These are phyloP conservation scores for Fringilla coelebs DNA, from an alignment of 2,797 vertebrate species.

Conservation along the genomic window DNA sequence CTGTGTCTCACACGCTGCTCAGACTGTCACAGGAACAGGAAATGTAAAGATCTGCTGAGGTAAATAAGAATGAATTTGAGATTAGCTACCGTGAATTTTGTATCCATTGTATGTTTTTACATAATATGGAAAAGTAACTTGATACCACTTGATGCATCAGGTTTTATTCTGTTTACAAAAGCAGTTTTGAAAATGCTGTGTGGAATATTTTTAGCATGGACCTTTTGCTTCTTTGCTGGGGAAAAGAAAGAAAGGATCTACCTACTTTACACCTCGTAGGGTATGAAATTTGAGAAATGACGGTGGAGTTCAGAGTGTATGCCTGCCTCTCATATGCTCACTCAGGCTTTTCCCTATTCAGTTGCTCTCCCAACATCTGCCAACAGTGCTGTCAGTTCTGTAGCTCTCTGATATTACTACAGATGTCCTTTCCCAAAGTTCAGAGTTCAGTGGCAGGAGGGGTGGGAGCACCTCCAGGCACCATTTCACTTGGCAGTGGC, in stretches of 20 bases:
- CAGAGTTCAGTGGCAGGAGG: neutral
- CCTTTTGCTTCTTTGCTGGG: neutral
- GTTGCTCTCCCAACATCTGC: neutral
- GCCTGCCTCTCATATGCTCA: neutral
- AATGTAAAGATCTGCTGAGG: neutral
- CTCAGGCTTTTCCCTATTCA: neutral
- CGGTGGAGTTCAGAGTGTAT: neutral
- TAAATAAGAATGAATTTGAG: neutral
- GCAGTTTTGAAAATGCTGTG: neutral
- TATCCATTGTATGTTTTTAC: neutral
- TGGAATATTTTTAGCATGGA: neutral
- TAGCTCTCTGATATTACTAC: neutral
- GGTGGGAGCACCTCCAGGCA: neutral
- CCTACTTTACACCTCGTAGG: neutral
- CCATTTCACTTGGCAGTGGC: neutral
- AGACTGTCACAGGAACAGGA: neutral
- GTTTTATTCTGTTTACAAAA: neutral
- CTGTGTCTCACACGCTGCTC: neutral
- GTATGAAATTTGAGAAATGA: neutral
- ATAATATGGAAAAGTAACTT: neutral
- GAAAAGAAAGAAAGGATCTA: neutral
- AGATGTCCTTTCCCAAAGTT: neutral
- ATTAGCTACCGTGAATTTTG: neutral
- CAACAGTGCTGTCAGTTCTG: neutral
- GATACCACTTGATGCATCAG: neutral